phyloP scores from a whole-genome alignment of 2,888 invertebrate genomes.

The Brenthis ino region DNA sequence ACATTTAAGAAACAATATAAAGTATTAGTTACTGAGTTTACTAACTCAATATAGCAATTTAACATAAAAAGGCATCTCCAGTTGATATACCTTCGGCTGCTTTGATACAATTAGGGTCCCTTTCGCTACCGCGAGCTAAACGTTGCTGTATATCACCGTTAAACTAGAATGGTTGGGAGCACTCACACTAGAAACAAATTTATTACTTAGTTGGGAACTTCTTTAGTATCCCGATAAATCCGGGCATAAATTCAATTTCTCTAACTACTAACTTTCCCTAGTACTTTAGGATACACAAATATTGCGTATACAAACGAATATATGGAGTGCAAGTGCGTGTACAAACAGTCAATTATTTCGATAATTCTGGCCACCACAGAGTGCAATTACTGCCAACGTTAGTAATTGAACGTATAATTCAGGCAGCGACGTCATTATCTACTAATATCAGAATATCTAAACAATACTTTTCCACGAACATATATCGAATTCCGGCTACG shows the following conservation, averaged over 20 bases:
- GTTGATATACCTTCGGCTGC: conserved; percentile 9
- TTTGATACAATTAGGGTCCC: conserved; percentile 24
- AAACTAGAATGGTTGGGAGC: conserved; percentile 23
- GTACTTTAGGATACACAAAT: neutral
- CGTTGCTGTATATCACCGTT: conserved; percentile 24
- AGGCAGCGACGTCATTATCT: neutral
- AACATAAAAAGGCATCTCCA: neutral
- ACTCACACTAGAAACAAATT: conserved; percentile 19
- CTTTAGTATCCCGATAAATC: conserved; percentile 21
- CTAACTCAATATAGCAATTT: conserved; percentile 2
- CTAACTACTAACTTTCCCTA: conserved; percentile 9
- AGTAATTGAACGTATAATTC: conserved; percentile 16
- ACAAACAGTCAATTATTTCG: neutral
- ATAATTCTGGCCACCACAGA: conserved; percentile 4
- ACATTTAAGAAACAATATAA: neutral
- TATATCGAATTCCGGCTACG: too few species aligned
- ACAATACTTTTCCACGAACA: neutral
- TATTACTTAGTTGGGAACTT: conserved; percentile 22
- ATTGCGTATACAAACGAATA: conserved; percentile 6
- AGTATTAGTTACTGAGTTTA: neutral
- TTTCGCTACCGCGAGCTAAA: conserved; percentile 12
- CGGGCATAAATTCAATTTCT: conserved; percentile 12
- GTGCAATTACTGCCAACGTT: conserved; percentile 16
- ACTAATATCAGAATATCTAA: neutral
- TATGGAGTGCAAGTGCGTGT: neutral